Base-by-base conservation (phyloP, 2,113 vertebrate genomes). In the Puma concolor region DNA sequence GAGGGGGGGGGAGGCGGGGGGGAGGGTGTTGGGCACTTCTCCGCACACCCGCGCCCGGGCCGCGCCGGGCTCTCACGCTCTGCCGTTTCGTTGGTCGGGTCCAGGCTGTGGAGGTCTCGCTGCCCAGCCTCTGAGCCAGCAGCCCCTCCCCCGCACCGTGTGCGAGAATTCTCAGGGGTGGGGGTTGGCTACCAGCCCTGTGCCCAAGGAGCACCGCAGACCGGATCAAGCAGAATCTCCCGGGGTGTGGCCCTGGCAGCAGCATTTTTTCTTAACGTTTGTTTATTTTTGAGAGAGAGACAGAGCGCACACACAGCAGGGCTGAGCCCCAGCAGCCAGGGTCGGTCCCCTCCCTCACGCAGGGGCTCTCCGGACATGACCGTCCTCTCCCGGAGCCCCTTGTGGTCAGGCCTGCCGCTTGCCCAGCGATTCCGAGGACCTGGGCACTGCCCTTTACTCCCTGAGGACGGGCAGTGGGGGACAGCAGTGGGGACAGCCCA, bases 121-220 rank as follows among this genome's bases (percentile, higher is more conserved):
- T 4, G 7, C 33, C 89, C 8, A 2, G 2, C 1, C 0, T 25
- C 88, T 31, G 7, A 16, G 27, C 89, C 74, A 17, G 15, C 1
- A 25, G 36, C 1, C 48, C 25, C 57, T 27, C 1, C 0, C 11
- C 17, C 21, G 13, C 14, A 0, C 17, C 6, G 21, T 25, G 41
- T 33, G 7, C 3, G 2, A 19, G 66, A 19, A 10, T 27, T n/a
- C 17, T 8, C 8, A 8, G 44, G 44, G 44, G 7, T 5, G 41
- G 41, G 41, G 41, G 41, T 41, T 41, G 41, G 41, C 7, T 41
- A 41, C 66, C 33, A 29, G 0, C 1, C 38, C 48, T 2, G 19
- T 7, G 48, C 57, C 36, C 85, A 16, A 74, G 66, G 11, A 36
- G 14, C 31, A 60, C 44, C 29, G 21, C 21, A 57, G 36, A 44